Percentiles rank a stretch among this genome's conserved stretches.
Evolutionary conservation across 2,113 vertebrate genomes (phyloP).

Genomic region (Channa maculata): DNA sequence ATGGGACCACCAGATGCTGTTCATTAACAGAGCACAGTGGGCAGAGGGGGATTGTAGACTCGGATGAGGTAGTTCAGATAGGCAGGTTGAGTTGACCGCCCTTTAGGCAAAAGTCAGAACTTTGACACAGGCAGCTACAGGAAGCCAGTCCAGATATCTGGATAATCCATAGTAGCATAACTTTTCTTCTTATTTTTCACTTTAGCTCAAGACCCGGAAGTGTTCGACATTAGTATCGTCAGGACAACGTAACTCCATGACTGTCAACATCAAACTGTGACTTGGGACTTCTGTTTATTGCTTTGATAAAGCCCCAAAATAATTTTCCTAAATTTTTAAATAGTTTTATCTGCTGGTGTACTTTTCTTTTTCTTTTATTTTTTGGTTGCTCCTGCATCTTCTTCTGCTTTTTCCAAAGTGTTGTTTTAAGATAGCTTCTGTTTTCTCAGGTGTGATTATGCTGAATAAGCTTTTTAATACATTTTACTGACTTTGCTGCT

Average conservation of each 20-base stretch:
- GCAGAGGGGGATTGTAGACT: no score
- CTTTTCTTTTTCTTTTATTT: background rate
- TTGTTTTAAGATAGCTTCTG: background rate
- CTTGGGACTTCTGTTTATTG: background rate
- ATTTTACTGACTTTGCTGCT: conserved; percentile 32
- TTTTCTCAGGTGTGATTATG: conserved; percentile 9
- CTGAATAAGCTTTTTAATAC: conserved; percentile 7
- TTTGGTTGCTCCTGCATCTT: background rate
- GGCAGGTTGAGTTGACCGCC: no score
- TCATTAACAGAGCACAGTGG: no score
- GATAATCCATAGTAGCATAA: background rate
- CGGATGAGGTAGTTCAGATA: no score
- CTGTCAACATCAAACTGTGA: background rate
- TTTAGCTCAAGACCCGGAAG: conserved; percentile 75
- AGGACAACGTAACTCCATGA: background rate
- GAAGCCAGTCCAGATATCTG: no score
- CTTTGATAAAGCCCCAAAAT: background rate
- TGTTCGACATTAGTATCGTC: conserved; percentile 56
- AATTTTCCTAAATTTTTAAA: no score
- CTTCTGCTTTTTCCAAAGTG: background rate
- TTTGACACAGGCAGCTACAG: no score
- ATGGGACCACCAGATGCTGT: no score
- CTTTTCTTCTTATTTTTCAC: conserved; percentile 10
- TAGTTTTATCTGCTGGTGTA: background rate
- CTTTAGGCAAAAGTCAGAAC: no score